Evolutionary conservation across 1,140 invertebrate species (phyloP), one percentile per base, ranked within the genome.

Genomic region (Drosophila lacertosa): DNA sequence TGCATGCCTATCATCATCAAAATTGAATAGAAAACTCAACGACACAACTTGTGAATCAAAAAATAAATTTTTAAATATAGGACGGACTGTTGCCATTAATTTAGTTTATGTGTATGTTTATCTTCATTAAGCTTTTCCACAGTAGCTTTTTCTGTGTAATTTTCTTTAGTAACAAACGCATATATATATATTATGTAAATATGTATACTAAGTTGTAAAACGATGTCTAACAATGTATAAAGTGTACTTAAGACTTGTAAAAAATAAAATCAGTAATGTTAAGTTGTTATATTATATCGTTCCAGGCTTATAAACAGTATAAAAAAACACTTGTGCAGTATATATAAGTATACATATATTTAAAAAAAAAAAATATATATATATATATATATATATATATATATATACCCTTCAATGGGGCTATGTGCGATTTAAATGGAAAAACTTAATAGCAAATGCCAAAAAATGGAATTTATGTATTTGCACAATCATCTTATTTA

Each of bases 61-160:
- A 78, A 39, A 42, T 48, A 71, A 72, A 40, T 76, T 48, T 10
- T 68, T 71, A 88, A 86, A 89, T 86, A 88, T 77, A 77, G 82
- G 81, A 89, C 82, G 82, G 81, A 89, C 82, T 74, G 50, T 62
- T 73, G 64, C 58, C 69, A 60, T 63, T 58, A 33, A 18, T 40
- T 51, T 39, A 39, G 24, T 13, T 40, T 10, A 9, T 13, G n/a
- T n/a, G n/a, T n/a, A n/a, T 22, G 37, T 15, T 18, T 22, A 7
- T 33, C 24, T 53, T 16, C 1, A 11, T 44, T 15, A 7, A 11
- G 3, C 3, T 53, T 53, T 15, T 22, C n/a, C 24, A 29, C 10
- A 15, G 18, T 29, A 39, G 15, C 39, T 7, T 29, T 15, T 18
- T 29, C 15, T 10, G 7, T 32, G 11, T n/a, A 18, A 22, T 53